Conservation (phyloP, 2,797 vertebrate species). For the Onychomys arenicola region DNA sequence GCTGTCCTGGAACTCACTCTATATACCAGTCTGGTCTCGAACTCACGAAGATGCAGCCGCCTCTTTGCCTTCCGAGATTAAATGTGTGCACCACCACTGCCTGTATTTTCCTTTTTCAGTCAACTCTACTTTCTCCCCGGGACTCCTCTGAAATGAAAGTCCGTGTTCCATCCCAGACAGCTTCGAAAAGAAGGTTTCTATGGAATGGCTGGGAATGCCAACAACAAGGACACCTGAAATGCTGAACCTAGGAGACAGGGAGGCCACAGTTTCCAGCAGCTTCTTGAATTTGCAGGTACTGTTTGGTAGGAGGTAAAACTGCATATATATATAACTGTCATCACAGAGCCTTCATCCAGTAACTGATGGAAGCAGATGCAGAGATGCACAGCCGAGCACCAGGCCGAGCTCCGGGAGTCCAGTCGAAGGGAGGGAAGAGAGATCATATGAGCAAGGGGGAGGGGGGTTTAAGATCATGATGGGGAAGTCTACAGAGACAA, state of each 20-base stretch:
- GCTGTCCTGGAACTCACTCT: not conserved
- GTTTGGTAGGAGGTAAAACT: not conserved
- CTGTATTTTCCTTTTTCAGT: slow-evolving; percentile 29
- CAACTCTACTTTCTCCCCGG: slow-evolving; percentile 11
- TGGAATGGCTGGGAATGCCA: not conserved
- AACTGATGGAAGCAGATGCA: too few relatives aligned
- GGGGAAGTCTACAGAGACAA: too few relatives aligned
- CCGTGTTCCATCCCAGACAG: not conserved
- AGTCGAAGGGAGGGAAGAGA: too few relatives aligned
- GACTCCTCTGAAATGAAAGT: not conserved
- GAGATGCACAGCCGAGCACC: too few relatives aligned
- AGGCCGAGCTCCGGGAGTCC: too few relatives aligned
- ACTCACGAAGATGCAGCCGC: not conserved
- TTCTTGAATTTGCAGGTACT: not conserved
- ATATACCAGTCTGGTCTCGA: not conserved
- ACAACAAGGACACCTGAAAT: not conserved
- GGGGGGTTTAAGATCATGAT: too few relatives aligned
- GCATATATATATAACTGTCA: too few relatives aligned
- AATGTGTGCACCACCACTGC: not conserved
- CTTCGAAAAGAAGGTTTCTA: not conserved
- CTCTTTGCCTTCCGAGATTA: not conserved
- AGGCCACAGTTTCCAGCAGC: not conserved
- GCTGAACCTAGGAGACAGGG: not conserved
- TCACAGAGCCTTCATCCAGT: too few relatives aligned
- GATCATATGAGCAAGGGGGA: too few relatives aligned